phyloP scores from a whole-genome alignment of 1,140 invertebrate genomes.

The Armadillidium nasatum region DNA sequence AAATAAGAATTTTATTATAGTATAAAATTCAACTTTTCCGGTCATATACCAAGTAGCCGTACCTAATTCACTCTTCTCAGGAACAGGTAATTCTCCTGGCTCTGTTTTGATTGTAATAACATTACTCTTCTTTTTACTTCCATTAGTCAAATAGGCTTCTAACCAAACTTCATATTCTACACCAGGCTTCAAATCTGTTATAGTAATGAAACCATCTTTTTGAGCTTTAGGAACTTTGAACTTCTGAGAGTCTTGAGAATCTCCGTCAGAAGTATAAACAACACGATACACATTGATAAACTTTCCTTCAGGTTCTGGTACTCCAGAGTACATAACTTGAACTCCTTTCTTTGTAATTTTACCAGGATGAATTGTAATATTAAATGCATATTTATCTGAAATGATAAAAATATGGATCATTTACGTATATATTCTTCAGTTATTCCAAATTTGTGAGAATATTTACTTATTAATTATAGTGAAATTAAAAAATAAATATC shows the following conservation, averaged over 20 bases:
- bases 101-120: constrained; percentile 82
- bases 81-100: constrained; percentile 55
- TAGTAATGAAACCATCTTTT: constrained; percentile 62
- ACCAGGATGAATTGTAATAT: neutral
- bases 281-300: constrained; percentile 85
- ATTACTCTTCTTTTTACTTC: constrained; percentile 75
- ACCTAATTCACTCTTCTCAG: constrained; percentile 42
- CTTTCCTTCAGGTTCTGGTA: constrained; percentile 66
- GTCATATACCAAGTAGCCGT: neutral
- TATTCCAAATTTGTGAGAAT: no score
- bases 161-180: constrained; percentile 74
- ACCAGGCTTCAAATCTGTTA: constrained; percentile 69
- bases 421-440: no score
- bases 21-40: no score
- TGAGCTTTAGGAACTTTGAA: constrained; percentile 80
- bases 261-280: constrained; percentile 67
- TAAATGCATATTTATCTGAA: neutral
- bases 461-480: no score
- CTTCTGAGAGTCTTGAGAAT: constrained; percentile 64
- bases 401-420: no score
- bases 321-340: constrained; percentile 7
- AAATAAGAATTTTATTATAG: no score
- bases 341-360: neutral
- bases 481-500: no score
- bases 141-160: constrained; percentile 80